These are phyloP conservation scores for Campylomormyrus numenius DNA, from an alignment of 2,113 vertebrate genomes.

Conservation along the genomic window DNA sequence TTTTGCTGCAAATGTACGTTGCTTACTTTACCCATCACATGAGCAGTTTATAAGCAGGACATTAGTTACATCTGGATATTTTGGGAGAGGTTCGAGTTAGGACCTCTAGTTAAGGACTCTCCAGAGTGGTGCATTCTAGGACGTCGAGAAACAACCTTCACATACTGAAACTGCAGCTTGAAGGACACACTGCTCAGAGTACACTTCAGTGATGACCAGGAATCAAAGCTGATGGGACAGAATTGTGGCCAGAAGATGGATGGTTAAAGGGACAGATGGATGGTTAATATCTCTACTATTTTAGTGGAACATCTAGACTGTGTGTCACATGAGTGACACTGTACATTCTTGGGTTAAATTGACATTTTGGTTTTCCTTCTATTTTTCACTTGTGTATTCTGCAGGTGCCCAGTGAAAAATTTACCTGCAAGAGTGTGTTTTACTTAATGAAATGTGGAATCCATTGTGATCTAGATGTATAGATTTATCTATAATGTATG, in stretches of 20 bases:
- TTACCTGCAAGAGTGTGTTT: background rate
- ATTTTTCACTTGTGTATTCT: background rate
- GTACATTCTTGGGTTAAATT: background rate
- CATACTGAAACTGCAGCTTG: background rate
- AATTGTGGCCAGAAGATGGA: background rate
- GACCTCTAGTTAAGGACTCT: background rate
- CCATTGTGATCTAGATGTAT: background rate
- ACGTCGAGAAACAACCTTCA: background rate
- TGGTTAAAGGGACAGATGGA: background rate
- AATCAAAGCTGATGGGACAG: background rate
- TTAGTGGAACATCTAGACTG: background rate
- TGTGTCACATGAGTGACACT: background rate
- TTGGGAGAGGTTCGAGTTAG: background rate
- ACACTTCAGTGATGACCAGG: background rate
- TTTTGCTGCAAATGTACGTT: background rate
- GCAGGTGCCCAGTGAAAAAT: background rate
- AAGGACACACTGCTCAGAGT: background rate
- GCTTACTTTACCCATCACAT: background rate
- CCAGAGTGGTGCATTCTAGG: background rate
- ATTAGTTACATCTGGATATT: background rate
- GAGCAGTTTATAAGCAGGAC: background rate
- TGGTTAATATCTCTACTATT: background rate
- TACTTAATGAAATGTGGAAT: background rate
- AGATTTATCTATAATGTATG: background rate
- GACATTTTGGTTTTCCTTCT: background rate